A percentile compares a stretch with the other conserved stretches of the same genome.
Evolutionary conservation across 2,888 invertebrate species (phyloP).

Genomic region (Dorcus hopei): DNA sequence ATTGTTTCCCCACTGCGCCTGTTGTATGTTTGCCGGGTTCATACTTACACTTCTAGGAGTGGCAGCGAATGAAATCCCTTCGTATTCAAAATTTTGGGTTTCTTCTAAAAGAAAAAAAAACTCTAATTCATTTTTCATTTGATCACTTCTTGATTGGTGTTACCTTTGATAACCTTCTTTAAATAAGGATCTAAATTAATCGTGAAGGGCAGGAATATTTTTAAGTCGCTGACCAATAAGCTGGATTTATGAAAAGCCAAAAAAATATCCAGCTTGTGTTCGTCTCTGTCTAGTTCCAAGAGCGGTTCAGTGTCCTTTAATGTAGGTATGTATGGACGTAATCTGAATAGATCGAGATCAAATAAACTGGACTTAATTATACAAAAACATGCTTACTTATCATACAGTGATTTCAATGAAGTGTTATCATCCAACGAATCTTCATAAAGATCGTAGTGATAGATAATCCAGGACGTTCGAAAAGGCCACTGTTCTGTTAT

Average conservation of each 20-base stretch:
- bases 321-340: constrained; percentile 76
- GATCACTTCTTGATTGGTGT: too few species aligned
- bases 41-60: constrained; percentile 28
- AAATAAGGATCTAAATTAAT: constrained; percentile 98
- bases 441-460: constrained; percentile 88
- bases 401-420: constrained; percentile 86
- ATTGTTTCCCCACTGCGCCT: constrained; percentile 21
- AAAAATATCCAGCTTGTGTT: constrained; percentile 91
- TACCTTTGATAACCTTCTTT: constrained; percentile 93
- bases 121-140: too few species aligned
- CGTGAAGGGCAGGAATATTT: constrained; percentile 95
- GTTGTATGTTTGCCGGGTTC: constrained; percentile 17
- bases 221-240: constrained; percentile 81
- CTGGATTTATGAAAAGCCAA: constrained; percentile 84
- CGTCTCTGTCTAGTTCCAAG: constrained; percentile 90
- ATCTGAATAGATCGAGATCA: constrained; percentile 51
- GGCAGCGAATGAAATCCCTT: constrained; percentile 41
- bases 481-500: constrained; percentile 99
- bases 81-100: constrained; percentile 66
- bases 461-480: constrained; percentile 94
- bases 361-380: constrained; percentile 13
- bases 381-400: constrained; percentile 66
- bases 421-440: constrained; percentile 82
- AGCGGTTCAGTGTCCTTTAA: constrained; percentile 86
- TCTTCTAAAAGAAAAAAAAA: constrained; percentile 50